Base-by-base conservation (phyloP, 2,888 invertebrate genomes). In the Carabus problematicus region DNA sequence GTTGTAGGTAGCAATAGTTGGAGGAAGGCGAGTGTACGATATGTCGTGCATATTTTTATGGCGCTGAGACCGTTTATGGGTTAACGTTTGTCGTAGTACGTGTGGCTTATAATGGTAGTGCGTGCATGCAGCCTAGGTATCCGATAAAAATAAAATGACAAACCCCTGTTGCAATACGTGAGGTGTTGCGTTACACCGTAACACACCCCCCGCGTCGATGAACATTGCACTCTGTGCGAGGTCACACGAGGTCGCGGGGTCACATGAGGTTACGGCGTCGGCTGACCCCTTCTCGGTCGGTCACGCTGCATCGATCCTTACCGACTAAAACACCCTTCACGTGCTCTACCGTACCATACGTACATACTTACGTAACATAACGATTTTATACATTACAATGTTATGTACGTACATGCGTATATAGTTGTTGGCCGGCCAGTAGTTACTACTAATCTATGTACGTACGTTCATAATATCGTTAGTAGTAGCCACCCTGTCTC, bases 261-360 rank as follows among this genome's bases (percentile, higher is more conserved):
- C 60, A 60, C 18, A 3, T n/a, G 45, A 45, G 60, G 60, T 60
- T 45, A 60, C 60, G 43, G 60, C 60, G 60, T 29, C 60, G 60
- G 60, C 45, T 60, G 60, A 60, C 60, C 60, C 45, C 60, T 18
- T 18, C 52, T 60, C 45, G 45, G 45, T 42, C 42, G 60, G 60
- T 60, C 60, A 60, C 60, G 43, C 60, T 43, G 60, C 60, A 60
- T 60, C 60, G 60, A 60, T 60, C 60, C 19, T 9, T 11, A 16
- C 9, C 11, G 18, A 40, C 39, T 29, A 39, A 42, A 45, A 11
- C 45, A 60, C 60, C 60, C 45, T 52, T 52, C 14, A 52, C 52
- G 52, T 19, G 52, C 29, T 29, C 29, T 29, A 29, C 29, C 29
- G 6, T 29, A 29, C 29, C 29, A 6, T 29, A 29, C 29, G 29